phyloP scores from a whole-genome alignment of 1,140 invertebrate species.

The Helicoverpa armigera region DNA sequence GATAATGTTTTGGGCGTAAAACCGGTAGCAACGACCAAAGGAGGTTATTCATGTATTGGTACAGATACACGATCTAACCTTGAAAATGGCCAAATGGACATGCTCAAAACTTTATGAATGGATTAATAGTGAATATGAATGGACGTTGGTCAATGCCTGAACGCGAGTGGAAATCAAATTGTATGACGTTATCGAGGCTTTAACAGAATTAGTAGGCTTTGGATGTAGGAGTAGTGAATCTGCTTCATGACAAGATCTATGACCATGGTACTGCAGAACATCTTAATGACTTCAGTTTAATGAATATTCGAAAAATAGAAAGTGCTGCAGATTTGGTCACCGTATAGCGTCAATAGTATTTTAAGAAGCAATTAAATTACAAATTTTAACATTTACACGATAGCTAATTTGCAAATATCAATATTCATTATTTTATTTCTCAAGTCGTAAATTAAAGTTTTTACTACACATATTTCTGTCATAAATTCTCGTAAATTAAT shows the following conservation, averaged over 20 bases:
- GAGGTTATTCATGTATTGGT: constrained; percentile 63
- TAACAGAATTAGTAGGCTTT: constrained; percentile 33
- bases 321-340: background rate
- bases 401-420: constrained; percentile 15
- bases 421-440: constrained; percentile 18
- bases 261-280: background rate
- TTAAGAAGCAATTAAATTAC: constrained; percentile 31
- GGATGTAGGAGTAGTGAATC: background rate
- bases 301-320: background rate
- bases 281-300: background rate
- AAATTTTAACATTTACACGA: constrained; percentile 8
- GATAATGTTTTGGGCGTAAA: constrained; percentile 75
- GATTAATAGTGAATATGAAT: constrained; percentile 56
- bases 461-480: constrained; percentile 37
- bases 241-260: constrained; percentile 4
- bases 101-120: constrained; percentile 55
- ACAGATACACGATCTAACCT: constrained; percentile 58
- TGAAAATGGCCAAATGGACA: constrained; percentile 55
- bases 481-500: constrained; percentile 46
- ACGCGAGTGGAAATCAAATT: constrained; percentile 48
- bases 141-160: constrained; percentile 47
- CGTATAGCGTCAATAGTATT: background rate
- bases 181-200: constrained; percentile 45
- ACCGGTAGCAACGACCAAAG: constrained; percentile 77
- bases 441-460: constrained; percentile 33